Evolutionary conservation across 2,797 vertebrate species (phyloP), one percentile per base, ranked within the genome.

Genomic region (Varecia variegata): DNA sequence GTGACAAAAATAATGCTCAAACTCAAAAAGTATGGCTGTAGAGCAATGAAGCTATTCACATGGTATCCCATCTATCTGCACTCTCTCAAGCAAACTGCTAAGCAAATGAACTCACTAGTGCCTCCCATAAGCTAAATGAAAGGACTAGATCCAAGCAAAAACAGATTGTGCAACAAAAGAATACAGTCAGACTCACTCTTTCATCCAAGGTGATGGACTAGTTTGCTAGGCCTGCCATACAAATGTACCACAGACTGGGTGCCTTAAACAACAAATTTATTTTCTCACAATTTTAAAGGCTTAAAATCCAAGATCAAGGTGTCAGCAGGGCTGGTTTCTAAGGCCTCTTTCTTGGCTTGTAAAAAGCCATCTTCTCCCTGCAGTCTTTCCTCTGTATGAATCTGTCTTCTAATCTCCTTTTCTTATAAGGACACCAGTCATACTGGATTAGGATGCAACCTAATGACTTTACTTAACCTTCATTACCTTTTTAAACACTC

Each of bases 11-110:
- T 30, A 40, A 52, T 21, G 7, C 25, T 62, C 21, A 2, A 13
- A 20, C 14, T 40, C 27, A 43, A 43, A 68, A 54, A 7, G 18
- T 40, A 11, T 21, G 80, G 30, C 54, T 47, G 0, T 5, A 56
- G 45, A 35, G 45, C 21, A 45, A 32, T 2, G 23, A 65, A n/a
- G n/a, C 27, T 9, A 50, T 50, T 47, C 30, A 2, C 14, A 9
- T 0, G 1, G 5, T 6, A 17, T 18, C 3, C 1, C 25, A 2
- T 7, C 45, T 84, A 7, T 56, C 35, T 3, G 10, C 21, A 3
- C 30, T 76, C 35, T 25, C 43, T 60, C 52, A 13, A 40, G 27
- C 1, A 67, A 21, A 45, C 3, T 3, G 5, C n/a, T 27, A n/a
- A 60, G 27, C 32, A 77, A 65, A n/a, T n/a, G 20, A 38, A 43